Evolutionary conservation across 2,113 vertebrate species (phyloP).

Genomic region (Anser brachyrhynchus): DNA sequence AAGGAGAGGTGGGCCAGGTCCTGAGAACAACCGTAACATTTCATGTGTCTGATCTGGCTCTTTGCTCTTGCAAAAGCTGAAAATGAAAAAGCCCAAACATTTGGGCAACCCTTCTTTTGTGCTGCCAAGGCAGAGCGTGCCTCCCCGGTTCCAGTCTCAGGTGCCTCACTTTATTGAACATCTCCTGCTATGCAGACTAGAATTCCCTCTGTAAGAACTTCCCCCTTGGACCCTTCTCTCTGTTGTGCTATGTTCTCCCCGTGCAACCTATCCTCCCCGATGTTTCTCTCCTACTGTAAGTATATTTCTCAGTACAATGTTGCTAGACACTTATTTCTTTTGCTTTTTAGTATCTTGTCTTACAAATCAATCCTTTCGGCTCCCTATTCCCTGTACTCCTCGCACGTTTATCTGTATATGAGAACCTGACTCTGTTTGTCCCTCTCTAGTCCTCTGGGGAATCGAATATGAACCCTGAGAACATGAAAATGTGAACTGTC

Average conservation of each 20-base stretch:
- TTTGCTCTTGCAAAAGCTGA: neutral
- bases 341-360: neutral
- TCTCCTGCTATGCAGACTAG: neutral
- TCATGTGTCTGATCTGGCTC: neutral
- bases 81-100: neutral
- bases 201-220: neutral
- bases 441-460: neutral
- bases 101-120: neutral
- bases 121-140: neutral
- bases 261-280: neutral
- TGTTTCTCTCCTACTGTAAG: neutral
- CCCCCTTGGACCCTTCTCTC: neutral
- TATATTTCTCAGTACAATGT: neutral
- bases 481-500: neutral
- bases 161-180: neutral
- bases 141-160: neutral
- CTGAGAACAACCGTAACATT: neutral
- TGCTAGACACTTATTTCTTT: neutral
- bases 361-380: neutral
- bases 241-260: neutral
- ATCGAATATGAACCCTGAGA: neutral
- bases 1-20: constrained; percentile 5
- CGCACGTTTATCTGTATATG: neutral
- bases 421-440: neutral
- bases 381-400: neutral